Percentiles rank a stretch among this genome's conserved stretches.
Evolutionary conservation across 2,113 vertebrate genomes (phyloP).

Genomic region (Morone saxatilis): DNA sequence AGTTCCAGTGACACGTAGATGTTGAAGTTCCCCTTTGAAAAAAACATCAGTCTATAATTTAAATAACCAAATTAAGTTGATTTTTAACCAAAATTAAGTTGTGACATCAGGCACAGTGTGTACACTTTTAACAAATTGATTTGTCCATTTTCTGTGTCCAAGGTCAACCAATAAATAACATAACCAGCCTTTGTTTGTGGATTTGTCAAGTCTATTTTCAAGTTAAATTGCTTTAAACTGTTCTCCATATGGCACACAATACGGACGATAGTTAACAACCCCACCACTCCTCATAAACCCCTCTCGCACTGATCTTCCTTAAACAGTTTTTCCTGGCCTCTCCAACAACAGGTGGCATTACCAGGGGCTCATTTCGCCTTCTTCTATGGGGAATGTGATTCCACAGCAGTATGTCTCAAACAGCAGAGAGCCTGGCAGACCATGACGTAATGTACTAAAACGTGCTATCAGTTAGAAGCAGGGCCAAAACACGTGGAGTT

Average conservation of each 20-base stretch:
- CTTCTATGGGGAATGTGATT: slow-evolving; percentile 55
- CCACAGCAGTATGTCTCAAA: slow-evolving; percentile 60
- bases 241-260: slow-evolving; percentile 21
- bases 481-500: slow-evolving; percentile 76
- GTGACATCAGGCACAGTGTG: background rate
- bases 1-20: background rate
- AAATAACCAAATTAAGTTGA: background rate
- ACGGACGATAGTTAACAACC: slow-evolving; percentile 15
- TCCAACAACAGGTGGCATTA: slow-evolving; percentile 67
- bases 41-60: background rate
- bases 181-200: slow-evolving; percentile 20
- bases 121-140: background rate
- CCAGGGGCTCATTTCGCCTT: slow-evolving; percentile 25
- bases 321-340: background rate
- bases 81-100: background rate
- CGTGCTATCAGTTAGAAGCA: slow-evolving; percentile 67
- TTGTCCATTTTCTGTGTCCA: background rate
- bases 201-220: slow-evolving; percentile 22
- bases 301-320: slow-evolving; percentile 9
- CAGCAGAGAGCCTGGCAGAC: slow-evolving; percentile 55
- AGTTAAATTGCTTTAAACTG: slow-evolving; percentile 1
- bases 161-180: slow-evolving; percentile 3
- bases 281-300: slow-evolving; percentile 6
- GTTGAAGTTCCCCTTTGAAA: background rate
- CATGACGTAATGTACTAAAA: slow-evolving; percentile 75